These are phyloP conservation scores for Taphrorychus bicolor DNA, from an alignment of 2,888 invertebrate genomes.

Conservation along the genomic window DNA sequence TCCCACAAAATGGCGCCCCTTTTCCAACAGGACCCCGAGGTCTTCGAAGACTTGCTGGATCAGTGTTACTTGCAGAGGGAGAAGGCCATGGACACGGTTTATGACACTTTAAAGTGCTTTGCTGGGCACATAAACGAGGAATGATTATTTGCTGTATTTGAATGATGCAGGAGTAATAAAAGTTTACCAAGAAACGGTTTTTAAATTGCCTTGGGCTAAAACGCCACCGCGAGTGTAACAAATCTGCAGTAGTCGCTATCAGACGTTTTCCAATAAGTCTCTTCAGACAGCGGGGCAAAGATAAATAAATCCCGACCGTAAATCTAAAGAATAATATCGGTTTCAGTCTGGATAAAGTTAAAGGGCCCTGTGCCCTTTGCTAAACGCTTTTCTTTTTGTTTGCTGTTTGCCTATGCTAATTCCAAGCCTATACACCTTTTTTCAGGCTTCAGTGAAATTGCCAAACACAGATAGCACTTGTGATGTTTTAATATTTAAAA, in stretches of 20 bases:
- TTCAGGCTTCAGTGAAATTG: no score
- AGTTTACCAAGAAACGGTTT: no score
- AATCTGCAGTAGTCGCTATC: background rate
- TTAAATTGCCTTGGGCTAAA: no score
- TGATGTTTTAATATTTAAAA: no score
- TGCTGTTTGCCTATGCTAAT: background rate
- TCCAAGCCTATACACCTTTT: background rate
- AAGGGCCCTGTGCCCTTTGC: background rate
- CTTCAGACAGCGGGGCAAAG: background rate
- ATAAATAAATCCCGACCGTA: background rate
- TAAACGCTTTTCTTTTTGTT: background rate
- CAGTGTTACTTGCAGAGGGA: constrained; percentile 26
- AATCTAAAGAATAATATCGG: background rate
- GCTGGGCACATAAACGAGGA: background rate
- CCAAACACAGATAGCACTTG: no score
- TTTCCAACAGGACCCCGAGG: background rate
- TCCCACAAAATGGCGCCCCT: constrained; percentile 1
- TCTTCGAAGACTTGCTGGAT: constrained; percentile 15
- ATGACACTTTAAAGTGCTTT: constrained; percentile 34
- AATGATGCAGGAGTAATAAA: background rate
- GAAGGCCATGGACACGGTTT: constrained; percentile 30
- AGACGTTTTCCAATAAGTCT: constrained; percentile 3
- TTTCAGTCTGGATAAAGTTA: background rate
- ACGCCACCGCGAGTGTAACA: background rate
- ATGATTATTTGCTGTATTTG: background rate